Evolutionary conservation across 2,888 invertebrate species (phyloP), one percentile per base, ranked within the genome.

Genomic region (Fragum whitleyi): DNA sequence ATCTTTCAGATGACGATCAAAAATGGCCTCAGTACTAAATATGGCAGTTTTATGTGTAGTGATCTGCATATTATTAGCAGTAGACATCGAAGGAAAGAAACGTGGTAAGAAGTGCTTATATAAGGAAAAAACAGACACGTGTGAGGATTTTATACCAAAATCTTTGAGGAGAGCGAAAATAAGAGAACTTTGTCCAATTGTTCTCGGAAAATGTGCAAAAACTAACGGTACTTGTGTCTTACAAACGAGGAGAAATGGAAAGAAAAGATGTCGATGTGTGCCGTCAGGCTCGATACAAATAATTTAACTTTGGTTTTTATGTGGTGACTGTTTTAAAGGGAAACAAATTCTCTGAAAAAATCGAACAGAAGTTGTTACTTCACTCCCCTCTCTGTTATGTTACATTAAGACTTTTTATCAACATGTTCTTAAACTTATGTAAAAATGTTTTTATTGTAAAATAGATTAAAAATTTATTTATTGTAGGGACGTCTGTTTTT

Each of bases 231-330:
- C 32, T 7, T 61, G 61, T 32, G 29, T 28, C 5, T 16, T 32
- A 16, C 32, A 32, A 1, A 32, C 1, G 29, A 28, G 61, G n/a
- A 14, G n/a, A 28, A 61, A 61, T n/a, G 61, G 32, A n/a, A 29
- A 32, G 32, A 61, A 32, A 61, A 6, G 61, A n/a, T 61, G 61
- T 14, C 47, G 47, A 47, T 47, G 47, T 47, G 14, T 47, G n/a
- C 47, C 47, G n/a, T 3, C 5, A 47, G n/a, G 14, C n/a, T 3
- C 16, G 2, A 16, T 47, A 14, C 47, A n/a, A 16, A 47, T 47
- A 36, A 36, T 36, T 9, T 36, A 36, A 36, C 3, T 36, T 9
- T 36, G 3, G 32, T 36, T n/a, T n/a, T n/a, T n/a, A n/a, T n/a
- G n/a, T n/a, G n/a, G n/a, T n/a, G n/a, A n/a, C n/a, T n/a, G n/a